These are phyloP conservation scores for Montifringilla adamsi DNA, from an alignment of 2,113 vertebrate genomes.

Conservation along the genomic window DNA sequence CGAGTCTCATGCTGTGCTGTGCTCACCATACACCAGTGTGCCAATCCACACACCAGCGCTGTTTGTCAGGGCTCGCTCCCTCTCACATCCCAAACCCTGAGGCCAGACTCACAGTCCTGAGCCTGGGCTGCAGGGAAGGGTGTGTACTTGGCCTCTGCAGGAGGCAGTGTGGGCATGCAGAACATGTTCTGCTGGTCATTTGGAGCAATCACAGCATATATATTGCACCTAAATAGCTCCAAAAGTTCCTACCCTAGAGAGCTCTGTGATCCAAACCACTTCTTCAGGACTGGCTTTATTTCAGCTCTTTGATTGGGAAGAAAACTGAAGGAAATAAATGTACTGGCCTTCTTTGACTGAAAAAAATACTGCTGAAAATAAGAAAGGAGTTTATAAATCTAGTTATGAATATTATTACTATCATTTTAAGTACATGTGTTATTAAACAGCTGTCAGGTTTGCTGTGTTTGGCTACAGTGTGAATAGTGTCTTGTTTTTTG, in stretches of 20 bases:
- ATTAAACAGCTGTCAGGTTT: neutral
- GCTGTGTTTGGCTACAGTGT: neutral
- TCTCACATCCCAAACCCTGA: neutral
- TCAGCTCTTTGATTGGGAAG: neutral
- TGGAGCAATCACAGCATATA: neutral
- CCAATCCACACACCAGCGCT: neutral
- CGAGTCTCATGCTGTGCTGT: neutral
- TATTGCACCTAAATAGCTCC: neutral
- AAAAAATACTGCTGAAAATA: neutral
- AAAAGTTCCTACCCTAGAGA: neutral
- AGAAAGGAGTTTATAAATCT: neutral
- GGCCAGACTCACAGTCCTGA: neutral
- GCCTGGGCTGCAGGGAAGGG: neutral
- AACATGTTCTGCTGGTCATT: neutral
- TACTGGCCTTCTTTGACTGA: neutral
- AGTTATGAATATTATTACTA: neutral
- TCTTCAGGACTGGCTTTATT: neutral
- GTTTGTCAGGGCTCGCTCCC: fast-evolving
- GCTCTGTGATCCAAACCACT: neutral
- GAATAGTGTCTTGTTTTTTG: neutral
- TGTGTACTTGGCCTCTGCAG: neutral
- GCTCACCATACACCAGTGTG: neutral
- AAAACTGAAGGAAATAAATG: neutral
- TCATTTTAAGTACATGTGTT: neutral
- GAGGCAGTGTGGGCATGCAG: neutral